A percentile compares a stretch with the other conserved stretches of the same genome.
Conservation (phyloP, 2,797 vertebrate species). For the Spinibarbus caldwelli region DNA sequence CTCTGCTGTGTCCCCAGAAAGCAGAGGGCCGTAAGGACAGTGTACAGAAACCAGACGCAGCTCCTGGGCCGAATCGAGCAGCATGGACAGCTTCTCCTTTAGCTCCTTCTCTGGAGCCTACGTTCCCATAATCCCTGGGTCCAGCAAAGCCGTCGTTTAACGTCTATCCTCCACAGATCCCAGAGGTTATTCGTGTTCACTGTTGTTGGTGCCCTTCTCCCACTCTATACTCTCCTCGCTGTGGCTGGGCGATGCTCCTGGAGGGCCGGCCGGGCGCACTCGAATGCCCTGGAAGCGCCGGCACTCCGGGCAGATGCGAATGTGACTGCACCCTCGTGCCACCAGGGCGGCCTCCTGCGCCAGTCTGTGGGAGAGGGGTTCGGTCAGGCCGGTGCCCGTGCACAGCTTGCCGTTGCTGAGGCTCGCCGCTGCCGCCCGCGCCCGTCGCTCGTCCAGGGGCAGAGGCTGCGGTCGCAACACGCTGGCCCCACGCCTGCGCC, state of each 20-base stretch:
- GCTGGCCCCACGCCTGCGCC: constrained; percentile 76
- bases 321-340: constrained; percentile 92
- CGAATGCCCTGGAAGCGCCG: constrained; percentile 94
- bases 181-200: constrained; percentile 89
- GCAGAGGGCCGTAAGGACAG: constrained; percentile 63
- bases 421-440: constrained; percentile 80
- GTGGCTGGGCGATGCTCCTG: constrained; percentile 82
- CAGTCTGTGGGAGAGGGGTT: constrained; percentile 94
- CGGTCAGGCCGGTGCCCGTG: constrained; percentile 84
- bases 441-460: constrained; percentile 83
- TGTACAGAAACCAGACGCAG: constrained; percentile 70
- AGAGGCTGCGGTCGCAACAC: constrained; percentile 80
- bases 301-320: constrained; percentile 96
- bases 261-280: constrained; percentile 73
- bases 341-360: constrained; percentile 93
- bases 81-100: constrained; percentile 36
- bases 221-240: constrained; percentile 96
- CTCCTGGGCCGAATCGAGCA: constrained; percentile 61
- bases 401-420: constrained; percentile 98
- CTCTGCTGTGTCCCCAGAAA: constrained; percentile 65
- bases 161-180: neutral
- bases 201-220: constrained; percentile 96
- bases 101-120: neutral
- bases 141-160: constrained; percentile 14
- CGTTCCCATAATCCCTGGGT: constrained; percentile 28